phyloP scores from a whole-genome alignment of 2,888 invertebrate genomes.

The Brachyptera risi region DNA sequence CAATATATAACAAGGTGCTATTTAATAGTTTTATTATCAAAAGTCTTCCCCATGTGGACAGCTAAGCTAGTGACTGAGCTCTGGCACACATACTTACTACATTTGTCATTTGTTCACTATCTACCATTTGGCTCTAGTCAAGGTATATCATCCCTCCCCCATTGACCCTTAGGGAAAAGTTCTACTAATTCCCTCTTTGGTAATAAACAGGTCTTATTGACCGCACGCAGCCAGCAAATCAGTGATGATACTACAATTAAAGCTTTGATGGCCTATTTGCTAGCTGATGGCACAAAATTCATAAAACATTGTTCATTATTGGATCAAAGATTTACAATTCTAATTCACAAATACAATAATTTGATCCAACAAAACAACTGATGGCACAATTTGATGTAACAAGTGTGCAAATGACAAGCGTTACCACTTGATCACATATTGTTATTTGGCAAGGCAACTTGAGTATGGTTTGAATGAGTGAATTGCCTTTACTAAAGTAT shows the following conservation, averaged over 20 bases:
- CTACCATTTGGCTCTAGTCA: slow-evolving; percentile 35
- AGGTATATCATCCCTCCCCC: slow-evolving; percentile 28
- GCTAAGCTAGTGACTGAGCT: slow-evolving; percentile 32
- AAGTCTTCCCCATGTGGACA: slow-evolving; percentile 32
- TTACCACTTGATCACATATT: not conserved
- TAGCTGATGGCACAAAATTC: slow-evolving; percentile 20
- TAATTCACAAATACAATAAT: not conserved
- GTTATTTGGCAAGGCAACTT: slow-evolving; percentile 9
- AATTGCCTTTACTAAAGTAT: not conserved
- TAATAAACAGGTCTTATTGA: slow-evolving; percentile 26
- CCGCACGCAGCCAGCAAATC: slow-evolving; percentile 1
- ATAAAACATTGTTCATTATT: not conserved
- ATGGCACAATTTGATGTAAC: not conserved
- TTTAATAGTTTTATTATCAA: slow-evolving; percentile 33
- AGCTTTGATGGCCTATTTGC: slow-evolving; percentile 10
- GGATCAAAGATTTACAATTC: not conserved
- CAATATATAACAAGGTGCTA: slow-evolving; percentile 37
- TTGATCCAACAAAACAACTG: not conserved
- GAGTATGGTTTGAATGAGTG: slow-evolving; percentile 2
- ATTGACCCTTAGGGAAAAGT: no score
- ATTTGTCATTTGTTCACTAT: slow-evolving; percentile 32
- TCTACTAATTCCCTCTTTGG: slow-evolving; percentile 33
- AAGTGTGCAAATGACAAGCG: not conserved
- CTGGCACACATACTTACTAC: slow-evolving; percentile 30
- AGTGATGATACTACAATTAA: not conserved